Percentiles rank a stretch among this genome's conserved stretches.
Conservation (phyloP, 2,113 vertebrate genomes). For the Balaeniceps rex region DNA sequence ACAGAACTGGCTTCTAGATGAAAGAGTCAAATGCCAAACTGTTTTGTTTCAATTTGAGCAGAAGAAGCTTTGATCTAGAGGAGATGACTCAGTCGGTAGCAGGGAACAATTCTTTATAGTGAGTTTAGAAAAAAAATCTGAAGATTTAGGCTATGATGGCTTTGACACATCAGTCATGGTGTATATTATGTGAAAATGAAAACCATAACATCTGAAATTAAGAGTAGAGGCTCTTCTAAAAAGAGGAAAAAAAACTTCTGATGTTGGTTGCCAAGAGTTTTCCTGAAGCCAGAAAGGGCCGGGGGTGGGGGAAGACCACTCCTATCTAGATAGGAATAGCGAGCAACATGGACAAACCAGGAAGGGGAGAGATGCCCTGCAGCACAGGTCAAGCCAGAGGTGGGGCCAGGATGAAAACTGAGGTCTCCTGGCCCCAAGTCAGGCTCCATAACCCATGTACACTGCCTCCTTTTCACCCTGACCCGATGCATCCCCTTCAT, state of each 20-base stretch:
- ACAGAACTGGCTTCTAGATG: slow-evolving; percentile 28
- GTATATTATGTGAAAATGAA: slow-evolving; percentile 24
- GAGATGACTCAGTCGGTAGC: slow-evolving; percentile 38
- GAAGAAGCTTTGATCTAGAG: slow-evolving; percentile 45
- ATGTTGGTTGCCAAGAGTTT: background rate
- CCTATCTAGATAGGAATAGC: background rate
- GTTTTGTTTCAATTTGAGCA: slow-evolving; percentile 46
- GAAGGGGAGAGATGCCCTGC: background rate
- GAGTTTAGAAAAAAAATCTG: background rate
- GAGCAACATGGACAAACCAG: background rate
- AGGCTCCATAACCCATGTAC: background rate
- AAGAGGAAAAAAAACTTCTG: background rate
- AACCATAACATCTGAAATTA: slow-evolving; percentile 25
- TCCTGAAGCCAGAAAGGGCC: background rate
- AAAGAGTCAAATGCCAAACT: slow-evolving; percentile 47
- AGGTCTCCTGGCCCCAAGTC: background rate
- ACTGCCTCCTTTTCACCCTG: background rate
- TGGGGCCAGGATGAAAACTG: background rate
- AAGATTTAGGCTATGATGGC: background rate
- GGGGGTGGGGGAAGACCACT: background rate
- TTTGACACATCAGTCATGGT: slow-evolving; percentile 1
- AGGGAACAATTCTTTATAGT: slow-evolving; percentile 34
- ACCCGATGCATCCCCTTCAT: background rate
- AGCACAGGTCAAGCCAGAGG: background rate
- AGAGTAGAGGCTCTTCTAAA: slow-evolving; percentile 3